Base-by-base conservation (phyloP, 2,113 vertebrate genomes). In the Chloebia gouldiae region DNA sequence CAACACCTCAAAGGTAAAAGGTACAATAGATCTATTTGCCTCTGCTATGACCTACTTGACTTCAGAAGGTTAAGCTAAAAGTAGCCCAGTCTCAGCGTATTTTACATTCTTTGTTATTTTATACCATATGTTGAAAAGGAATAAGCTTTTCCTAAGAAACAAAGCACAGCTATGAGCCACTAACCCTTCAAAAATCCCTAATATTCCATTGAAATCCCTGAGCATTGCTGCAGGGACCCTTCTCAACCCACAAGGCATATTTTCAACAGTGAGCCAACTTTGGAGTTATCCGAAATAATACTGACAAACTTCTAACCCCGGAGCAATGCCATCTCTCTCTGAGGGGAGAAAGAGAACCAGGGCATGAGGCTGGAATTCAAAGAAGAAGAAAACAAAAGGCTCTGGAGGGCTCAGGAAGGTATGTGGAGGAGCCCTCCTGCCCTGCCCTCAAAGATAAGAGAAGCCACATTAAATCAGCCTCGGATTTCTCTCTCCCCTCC, bases 21-120 rank as follows among this genome's bases (percentile, higher is more conserved):
- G 80, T 92, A 95, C 72, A 86, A 95, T 84, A 92, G 90, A 92
- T 90, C 76, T 92, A 88, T 95, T 95, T 94, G 86, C 90, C 68
- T 96, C 90, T 84, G 88, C 76, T 90, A 51, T 93, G 90, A 92
- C 94, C 93, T 90, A 90, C 80, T 95, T 96, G 95, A 95, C 88
- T 96, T 96, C 93, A 94, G 79, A 90, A 92, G 33, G 94, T 96
- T 94, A 96, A 94, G 90, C 94, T 96, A 95, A 94, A 95, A 97
- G 94, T 93, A 96, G 95, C 86, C 80, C 64, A 88, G 72, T 92
- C 80, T 84, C 92, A 68, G 90, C 75, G 82, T 86, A 94, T 93
- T 96, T 94, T 88, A 92, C 83, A 88, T 95, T 96, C 96, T 97
- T 94, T 97, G 93, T 86, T 92, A 84, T 94, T 95, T 96, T 88